Evolutionary conservation across 2,888 invertebrate genomes (phyloP).

Genomic region (Cremastinae sp.): DNA sequence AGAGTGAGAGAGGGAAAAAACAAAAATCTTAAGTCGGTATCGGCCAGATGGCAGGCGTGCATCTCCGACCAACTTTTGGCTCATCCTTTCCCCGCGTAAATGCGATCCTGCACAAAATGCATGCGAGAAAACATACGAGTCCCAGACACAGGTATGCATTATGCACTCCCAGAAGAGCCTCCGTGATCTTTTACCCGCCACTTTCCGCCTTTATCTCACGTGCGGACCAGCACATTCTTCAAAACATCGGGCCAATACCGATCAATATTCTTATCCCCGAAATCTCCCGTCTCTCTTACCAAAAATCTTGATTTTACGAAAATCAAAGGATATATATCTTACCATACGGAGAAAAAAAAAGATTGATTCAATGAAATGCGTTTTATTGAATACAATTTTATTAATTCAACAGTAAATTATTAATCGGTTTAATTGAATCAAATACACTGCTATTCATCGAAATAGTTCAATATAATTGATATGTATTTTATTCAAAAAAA

Average conservation of each 20-base stretch:
- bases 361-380: too few relatives aligned
- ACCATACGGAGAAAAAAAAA: too few relatives aligned
- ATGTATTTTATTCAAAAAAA: too few relatives aligned
- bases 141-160: constrained; percentile 40
- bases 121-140: constrained; percentile 1
- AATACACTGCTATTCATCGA: too few relatives aligned
- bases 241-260: background rate
- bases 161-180: constrained; percentile 46
- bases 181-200: constrained; percentile 20
- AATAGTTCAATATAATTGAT: too few relatives aligned
- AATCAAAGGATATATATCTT: too few relatives aligned
- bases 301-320: too few relatives aligned
- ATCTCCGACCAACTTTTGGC: constrained; percentile 45
- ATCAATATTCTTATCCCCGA: too few relatives aligned
- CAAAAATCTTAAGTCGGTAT: constrained; percentile 51
- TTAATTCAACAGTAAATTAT: too few relatives aligned
- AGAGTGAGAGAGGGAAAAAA: constrained; percentile 30
- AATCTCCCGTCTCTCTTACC: too few relatives aligned
- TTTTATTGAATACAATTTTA: too few relatives aligned
- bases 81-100: constrained; percentile 39
- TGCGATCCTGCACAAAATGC: constrained; percentile 4
- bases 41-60: constrained; percentile 61
- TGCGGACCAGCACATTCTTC: background rate
- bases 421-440: too few relatives aligned
- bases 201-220: constrained; percentile 15